A percentile compares a stretch with the other conserved stretches of the same genome.
These are phyloP conservation scores for Poecilia wingei DNA, from an alignment of 2,797 vertebrate species.

Conservation along the genomic window DNA sequence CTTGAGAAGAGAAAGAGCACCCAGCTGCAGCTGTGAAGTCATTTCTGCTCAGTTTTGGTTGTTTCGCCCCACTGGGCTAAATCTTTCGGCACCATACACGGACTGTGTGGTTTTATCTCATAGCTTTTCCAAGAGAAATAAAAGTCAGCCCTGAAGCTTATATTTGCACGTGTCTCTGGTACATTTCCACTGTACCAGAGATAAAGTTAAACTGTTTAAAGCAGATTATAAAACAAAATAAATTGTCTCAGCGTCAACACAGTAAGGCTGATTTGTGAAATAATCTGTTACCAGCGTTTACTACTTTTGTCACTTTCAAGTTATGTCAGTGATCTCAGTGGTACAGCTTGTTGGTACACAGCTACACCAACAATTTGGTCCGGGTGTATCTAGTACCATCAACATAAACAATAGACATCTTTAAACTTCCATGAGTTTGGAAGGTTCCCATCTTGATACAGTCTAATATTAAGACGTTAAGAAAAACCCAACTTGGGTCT, in stretches of 20 bases:
- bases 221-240: not conserved
- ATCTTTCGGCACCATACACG: constrained; percentile 42
- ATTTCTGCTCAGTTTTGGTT: constrained; percentile 21
- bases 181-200: constrained; percentile 9
- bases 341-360: too few relatives aligned
- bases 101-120: constrained; percentile 31
- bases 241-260: not conserved
- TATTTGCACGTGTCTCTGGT: constrained; percentile 10
- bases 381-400: not conserved
- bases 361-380: not conserved
- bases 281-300: not conserved
- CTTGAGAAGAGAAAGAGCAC: constrained; percentile 32
- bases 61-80: constrained; percentile 32
- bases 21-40: constrained; percentile 43
- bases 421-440: not conserved
- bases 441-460: not conserved
- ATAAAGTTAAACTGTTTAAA: not conserved
- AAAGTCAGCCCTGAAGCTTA: constrained; percentile 32
- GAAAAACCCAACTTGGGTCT: not conserved
- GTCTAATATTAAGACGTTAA: not conserved
- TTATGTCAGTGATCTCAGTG: not conserved
- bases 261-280: not conserved
- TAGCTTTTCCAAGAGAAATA: constrained; percentile 15
- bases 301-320: not conserved
- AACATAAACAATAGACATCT: not conserved